Percentiles rank a stretch among this genome's conserved stretches.
phyloP scores from a whole-genome alignment of 2,113 vertebrate species.

The Rallus limicola region DNA sequence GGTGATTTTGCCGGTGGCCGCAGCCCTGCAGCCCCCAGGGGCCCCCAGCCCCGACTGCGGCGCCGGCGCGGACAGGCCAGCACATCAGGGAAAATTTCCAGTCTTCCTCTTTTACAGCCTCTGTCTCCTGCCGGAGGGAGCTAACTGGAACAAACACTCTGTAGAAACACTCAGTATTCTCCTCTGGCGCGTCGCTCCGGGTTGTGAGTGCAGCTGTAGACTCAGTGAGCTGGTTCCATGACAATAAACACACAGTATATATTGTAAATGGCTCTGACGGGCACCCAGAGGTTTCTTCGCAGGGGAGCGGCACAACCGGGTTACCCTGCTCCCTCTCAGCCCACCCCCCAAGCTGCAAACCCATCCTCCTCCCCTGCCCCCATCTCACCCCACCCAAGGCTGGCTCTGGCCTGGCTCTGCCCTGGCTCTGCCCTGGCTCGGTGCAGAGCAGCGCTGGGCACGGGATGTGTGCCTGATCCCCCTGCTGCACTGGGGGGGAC shows the following conservation, averaged over 20 bases:
- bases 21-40: not conserved
- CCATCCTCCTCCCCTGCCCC: not conserved
- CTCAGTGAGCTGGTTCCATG: slow-evolving; percentile 63
- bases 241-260: slow-evolving; percentile 72
- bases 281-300: not conserved
- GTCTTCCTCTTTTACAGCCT: slow-evolving; percentile 83
- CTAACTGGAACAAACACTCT: slow-evolving; percentile 68
- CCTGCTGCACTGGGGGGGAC: fast-evolving
- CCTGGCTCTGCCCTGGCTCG: not conserved
- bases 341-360: not conserved
- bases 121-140: slow-evolving; percentile 64
- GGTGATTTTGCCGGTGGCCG: not conserved
- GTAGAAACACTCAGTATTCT: slow-evolving; percentile 65
- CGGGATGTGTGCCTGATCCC: not conserved
- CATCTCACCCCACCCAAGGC: not conserved
- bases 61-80: not conserved
- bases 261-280: slow-evolving; percentile 48
- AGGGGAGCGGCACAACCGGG: no score
- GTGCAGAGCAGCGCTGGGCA: not conserved
- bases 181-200: slow-evolving; percentile 25
- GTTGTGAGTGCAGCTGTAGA: slow-evolving; percentile 68
- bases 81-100: slow-evolving; percentile 74
- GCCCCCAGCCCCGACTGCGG: not conserved
- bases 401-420: not conserved
- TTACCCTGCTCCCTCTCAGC: not conserved